Percentiles rank a stretch among this genome's conserved stretches.
These are phyloP conservation scores for Chaetorhynchus papuensis DNA, from an alignment of 2,113 vertebrate genomes.

Conservation along the genomic window DNA sequence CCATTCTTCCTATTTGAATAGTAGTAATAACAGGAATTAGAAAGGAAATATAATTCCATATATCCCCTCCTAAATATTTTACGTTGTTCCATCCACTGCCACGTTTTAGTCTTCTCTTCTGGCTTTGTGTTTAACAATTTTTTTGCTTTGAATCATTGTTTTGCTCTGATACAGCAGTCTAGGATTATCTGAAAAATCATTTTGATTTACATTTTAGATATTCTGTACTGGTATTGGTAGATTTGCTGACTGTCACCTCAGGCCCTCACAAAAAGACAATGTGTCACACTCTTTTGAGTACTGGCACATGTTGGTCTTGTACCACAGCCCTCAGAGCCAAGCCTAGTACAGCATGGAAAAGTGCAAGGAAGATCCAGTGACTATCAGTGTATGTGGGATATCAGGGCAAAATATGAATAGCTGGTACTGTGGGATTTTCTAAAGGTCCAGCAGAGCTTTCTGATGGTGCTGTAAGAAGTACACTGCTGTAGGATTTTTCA, in stretches of 20 bases:
- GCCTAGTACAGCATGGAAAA: not conserved
- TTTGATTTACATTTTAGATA: not conserved
- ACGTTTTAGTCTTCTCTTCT: not conserved
- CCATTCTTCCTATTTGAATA: not conserved
- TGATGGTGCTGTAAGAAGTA: not conserved
- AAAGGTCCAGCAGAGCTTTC: not conserved
- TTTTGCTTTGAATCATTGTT: no score
- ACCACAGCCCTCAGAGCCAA: not conserved
- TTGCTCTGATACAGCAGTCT: not conserved
- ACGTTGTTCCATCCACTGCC: rapidly evolving
- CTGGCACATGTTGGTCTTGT: not conserved
- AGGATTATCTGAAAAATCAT: not conserved
- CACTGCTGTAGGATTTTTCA: not conserved
- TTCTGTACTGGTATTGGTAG: not conserved
- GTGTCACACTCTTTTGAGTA: not conserved
- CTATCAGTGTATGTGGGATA: not conserved
- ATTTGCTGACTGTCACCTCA: not conserved
- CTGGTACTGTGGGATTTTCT: not conserved
- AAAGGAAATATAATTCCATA: not conserved
- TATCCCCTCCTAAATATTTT: not conserved
- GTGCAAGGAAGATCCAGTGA: not conserved
- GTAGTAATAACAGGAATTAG: not conserved
- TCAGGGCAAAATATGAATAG: rapidly evolving
- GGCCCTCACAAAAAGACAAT: not conserved
- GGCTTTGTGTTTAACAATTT: not conserved